Base-by-base conservation (phyloP, 2,888 invertebrate species). In the Lasioglossum leucozonium region DNA sequence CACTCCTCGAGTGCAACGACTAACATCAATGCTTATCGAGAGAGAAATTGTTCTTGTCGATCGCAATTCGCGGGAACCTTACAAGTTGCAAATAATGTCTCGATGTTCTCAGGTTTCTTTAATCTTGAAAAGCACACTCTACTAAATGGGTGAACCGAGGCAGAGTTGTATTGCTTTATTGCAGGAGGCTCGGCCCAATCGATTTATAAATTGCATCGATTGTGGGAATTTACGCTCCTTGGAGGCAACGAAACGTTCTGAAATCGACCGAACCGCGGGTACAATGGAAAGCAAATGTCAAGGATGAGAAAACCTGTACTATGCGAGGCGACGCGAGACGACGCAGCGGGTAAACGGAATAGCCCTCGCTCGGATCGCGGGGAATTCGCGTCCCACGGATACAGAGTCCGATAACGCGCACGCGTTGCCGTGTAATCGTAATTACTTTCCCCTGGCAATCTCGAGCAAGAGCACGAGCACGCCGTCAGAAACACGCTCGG, bases 361-460 rank as follows among this genome's bases (percentile, higher is more conserved):
- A 2, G 26, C 26, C 34, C 34, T 10, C 5, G 67, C 34, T 22
- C 37, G 67, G 37, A 37, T 22, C 67, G 42, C 55, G 22, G 47
- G 77, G 80, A 85, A 55, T 65, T 72, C 40, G 22, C 37, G 30
- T 26, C 0, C 40, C 10, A 26, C 73, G 55, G 75, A 78, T 81
- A 42, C 34, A n/a, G 11, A 0, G 67, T 18, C 18, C 58, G 81
- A 86, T 86, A 86, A 77, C 51, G 71, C 16, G 26, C 26, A 26
- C 40, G 37, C 67, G 65, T 34, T 37, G 4, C 26, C 37, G 47
- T 47, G 37, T 85, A 86, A 86, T 86, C 67, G 72, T 79, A 79
- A 86, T 86, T 82, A 86, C 86, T 86, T 86, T 86, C 86, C 74
- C 86, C 82, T 30, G 26, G 58, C 26, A 26, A 58, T 58, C 78